A percentile compares a stretch with the other conserved stretches of the same genome.
Evolutionary conservation across 2,888 invertebrate genomes (phyloP).

Genomic region (Trichogramma evanescens): DNA sequence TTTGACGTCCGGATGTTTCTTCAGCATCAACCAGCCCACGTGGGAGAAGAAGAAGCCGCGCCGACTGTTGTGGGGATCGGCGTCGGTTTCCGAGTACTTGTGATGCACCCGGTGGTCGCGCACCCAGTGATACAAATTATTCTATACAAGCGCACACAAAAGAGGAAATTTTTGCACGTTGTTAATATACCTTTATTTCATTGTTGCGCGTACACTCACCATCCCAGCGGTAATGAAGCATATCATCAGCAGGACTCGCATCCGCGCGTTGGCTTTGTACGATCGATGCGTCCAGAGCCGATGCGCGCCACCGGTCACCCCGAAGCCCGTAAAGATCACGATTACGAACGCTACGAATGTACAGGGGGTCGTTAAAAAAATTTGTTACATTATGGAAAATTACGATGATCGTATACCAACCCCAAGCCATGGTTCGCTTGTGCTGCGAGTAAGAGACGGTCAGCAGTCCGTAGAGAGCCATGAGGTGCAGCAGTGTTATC

Average conservation of each 20-base stretch:
- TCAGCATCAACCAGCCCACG: slow-evolving; percentile 86
- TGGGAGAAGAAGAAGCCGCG: slow-evolving; percentile 89
- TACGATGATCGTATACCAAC: slow-evolving; percentile 47
- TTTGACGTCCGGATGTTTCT: slow-evolving; percentile 80
- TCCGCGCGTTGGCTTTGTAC: slow-evolving; percentile 59
- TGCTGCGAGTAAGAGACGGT: slow-evolving; percentile 38
- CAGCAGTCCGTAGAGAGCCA: slow-evolving; percentile 42
- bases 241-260: slow-evolving; percentile 55
- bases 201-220: slow-evolving; percentile 47
- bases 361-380: not conserved
- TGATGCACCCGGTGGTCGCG: slow-evolving; percentile 71
- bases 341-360: slow-evolving; percentile 12
- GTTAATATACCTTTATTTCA: not conserved
- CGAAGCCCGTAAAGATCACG: slow-evolving; percentile 57
- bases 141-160: slow-evolving; percentile 48
- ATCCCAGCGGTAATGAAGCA: slow-evolving; percentile 62
- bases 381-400: not conserved
- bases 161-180: not conserved
- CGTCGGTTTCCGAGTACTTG: slow-evolving; percentile 61
- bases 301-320: slow-evolving; percentile 65
- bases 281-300: slow-evolving; percentile 63
- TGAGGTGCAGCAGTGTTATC: slow-evolving; percentile 50
- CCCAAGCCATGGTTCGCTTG: slow-evolving; percentile 49
- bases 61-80: slow-evolving; percentile 74
- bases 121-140: slow-evolving; percentile 66